Evolutionary conservation across 1,140 invertebrate species (phyloP).

Genomic region (Cephus cinctus): DNA sequence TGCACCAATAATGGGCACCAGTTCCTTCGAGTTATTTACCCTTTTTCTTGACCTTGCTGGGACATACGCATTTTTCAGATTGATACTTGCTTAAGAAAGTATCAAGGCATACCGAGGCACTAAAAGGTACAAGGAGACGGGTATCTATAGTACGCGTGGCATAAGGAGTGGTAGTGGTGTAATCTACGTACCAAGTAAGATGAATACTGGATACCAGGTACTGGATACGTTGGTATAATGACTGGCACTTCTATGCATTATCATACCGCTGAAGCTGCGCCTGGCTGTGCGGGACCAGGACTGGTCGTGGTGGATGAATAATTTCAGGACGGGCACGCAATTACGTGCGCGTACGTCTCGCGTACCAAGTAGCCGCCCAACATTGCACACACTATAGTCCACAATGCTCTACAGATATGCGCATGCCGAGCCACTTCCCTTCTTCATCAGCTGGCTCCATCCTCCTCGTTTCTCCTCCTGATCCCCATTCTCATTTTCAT

Average conservation of each 20-base stretch:
- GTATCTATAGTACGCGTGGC: conserved; percentile 20
- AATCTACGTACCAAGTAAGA: conserved; percentile 36
- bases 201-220: conserved; percentile 28
- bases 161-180: conserved; percentile 24
- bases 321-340: conserved; percentile 55
- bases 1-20: too few species aligned
- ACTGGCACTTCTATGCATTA: conserved; percentile 57
- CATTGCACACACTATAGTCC: conserved; percentile 24
- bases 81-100: too few species aligned
- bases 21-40: too few species aligned
- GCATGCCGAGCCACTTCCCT: background rate
- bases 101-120: too few species aligned
- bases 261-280: conserved; percentile 42
- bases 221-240: conserved; percentile 38
- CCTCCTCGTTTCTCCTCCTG: conserved; percentile 7
- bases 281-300: conserved; percentile 10
- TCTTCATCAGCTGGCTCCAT: too few species aligned
- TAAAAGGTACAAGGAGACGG: conserved; percentile 4
- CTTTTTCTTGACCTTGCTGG: too few species aligned
- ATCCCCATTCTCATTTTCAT: conserved; percentile 2
- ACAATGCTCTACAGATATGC: conserved; percentile 2
- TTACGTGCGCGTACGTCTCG: conserved; percentile 54
- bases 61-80: too few species aligned
- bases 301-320: conserved; percentile 51
- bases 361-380: conserved; percentile 51